Evolutionary conservation across 2,113 vertebrate species (phyloP).

Genomic region (Osmerus eperlanus): DNA sequence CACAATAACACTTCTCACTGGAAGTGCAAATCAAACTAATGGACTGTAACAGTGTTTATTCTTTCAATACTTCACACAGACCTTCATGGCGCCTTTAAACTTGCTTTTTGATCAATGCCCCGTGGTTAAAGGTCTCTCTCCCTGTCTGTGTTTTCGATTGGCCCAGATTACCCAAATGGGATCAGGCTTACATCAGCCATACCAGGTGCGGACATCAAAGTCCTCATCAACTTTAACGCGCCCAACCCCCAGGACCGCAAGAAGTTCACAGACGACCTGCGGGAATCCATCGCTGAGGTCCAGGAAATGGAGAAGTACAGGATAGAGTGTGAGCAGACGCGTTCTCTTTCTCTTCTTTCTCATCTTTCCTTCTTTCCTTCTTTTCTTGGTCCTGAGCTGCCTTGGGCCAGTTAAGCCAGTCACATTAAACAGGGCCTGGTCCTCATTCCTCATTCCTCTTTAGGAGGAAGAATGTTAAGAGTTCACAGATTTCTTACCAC

Average conservation of each 20-base stretch:
- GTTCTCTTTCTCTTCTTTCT: not conserved
- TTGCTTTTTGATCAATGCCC: constrained; percentile 37
- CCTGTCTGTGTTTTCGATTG: constrained; percentile 21
- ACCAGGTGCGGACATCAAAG: constrained; percentile 94
- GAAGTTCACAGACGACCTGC: constrained; percentile 95
- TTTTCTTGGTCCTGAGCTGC: not conserved
- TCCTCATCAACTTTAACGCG: constrained; percentile 97
- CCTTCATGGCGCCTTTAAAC: constrained; percentile 24
- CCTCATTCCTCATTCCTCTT: constrained; percentile 49
- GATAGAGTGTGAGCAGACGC: constrained; percentile 90
- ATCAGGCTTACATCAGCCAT: constrained; percentile 93
- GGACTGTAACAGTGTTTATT: constrained; percentile 36
- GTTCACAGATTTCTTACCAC: constrained; percentile 42
- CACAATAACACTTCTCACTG: constrained; percentile 21
- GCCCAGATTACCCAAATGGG: constrained; percentile 92
- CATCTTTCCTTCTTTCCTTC: too few relatives aligned
- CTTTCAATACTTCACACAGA: constrained; percentile 32
- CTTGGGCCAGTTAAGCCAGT: constrained; percentile 19
- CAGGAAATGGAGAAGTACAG: constrained; percentile 99
- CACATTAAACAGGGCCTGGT: constrained; percentile 41
- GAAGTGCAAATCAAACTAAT: constrained; percentile 19
- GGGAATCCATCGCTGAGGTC: constrained; percentile 95
- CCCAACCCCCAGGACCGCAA: constrained; percentile 98
- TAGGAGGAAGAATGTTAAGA: constrained; percentile 45
- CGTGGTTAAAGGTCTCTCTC: constrained; percentile 22